These are phyloP conservation scores for Tor tambroides DNA, from an alignment of 2,113 vertebrate genomes.

Conservation along the genomic window DNA sequence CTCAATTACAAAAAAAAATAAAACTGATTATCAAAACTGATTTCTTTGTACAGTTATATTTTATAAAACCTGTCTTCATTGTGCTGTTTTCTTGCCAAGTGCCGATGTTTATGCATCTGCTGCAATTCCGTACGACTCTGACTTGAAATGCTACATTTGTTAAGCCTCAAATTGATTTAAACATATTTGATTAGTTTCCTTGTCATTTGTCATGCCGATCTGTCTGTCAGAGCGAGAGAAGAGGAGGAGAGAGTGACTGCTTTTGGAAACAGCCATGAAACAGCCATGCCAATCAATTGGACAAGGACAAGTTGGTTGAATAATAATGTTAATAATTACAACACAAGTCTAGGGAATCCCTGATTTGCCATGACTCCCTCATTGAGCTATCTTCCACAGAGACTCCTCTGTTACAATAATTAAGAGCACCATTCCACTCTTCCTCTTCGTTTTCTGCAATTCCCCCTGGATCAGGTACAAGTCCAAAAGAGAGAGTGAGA, in stretches of 20 bases:
- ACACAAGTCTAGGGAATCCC: conserved; percentile 62
- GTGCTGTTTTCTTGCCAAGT: background rate
- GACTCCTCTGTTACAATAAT: conserved; percentile 57
- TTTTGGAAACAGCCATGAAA: conserved; percentile 66
- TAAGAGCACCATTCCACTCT: conserved; percentile 47
- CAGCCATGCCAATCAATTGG: conserved; percentile 70
- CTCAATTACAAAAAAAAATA: too few relatives aligned
- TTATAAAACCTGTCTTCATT: background rate
- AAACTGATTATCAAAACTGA: background rate
- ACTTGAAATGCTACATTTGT: conserved; percentile 36
- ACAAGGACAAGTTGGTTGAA: conserved; percentile 67
- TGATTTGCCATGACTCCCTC: conserved; percentile 66
- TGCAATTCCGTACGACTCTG: conserved; percentile 27
- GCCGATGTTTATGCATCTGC: background rate
- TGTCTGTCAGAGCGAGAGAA: conserved; percentile 30
- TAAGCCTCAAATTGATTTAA: conserved; percentile 55
- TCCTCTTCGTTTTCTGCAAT: conserved; percentile 28
- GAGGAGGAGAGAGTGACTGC: conserved; percentile 20
- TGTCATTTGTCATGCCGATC: conserved; percentile 60
- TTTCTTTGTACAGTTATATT: background rate
- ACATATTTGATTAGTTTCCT: conserved; percentile 61
- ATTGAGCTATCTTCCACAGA: conserved; percentile 59
- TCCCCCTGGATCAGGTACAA: conserved; percentile 36
- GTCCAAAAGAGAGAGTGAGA: background rate
- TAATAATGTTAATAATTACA: conserved; percentile 73